phyloP scores from a whole-genome alignment of 1,140 invertebrate genomes.

The Penaeus indicus region DNA sequence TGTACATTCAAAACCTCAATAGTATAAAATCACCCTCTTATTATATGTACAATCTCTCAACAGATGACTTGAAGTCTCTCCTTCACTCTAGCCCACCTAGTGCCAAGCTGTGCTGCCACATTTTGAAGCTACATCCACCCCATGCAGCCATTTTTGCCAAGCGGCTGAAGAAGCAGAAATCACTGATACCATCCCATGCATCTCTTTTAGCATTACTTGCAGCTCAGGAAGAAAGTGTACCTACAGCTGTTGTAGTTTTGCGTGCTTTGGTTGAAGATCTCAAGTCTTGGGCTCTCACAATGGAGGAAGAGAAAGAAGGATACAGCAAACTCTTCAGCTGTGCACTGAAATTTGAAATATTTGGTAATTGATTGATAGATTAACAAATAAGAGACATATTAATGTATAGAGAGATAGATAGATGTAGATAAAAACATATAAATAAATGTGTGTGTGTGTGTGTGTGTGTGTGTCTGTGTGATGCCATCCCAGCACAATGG shows the following conservation, averaged over 20 bases:
- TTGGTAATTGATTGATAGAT: slow-evolving; percentile 12
- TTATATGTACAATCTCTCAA: too few relatives aligned
- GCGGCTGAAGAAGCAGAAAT: slow-evolving; percentile 27
- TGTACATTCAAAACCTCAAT: too few relatives aligned
- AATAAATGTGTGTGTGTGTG: too few relatives aligned
- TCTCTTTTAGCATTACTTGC: slow-evolving; percentile 22
- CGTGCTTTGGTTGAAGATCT: slow-evolving; percentile 4
- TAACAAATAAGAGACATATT: too few relatives aligned
- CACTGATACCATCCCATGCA: slow-evolving; percentile 20
- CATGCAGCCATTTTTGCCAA: slow-evolving; percentile 4
- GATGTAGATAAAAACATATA: too few relatives aligned
- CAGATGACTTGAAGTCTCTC: slow-evolving; percentile 42
- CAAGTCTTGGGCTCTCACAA: slow-evolving; percentile 22
- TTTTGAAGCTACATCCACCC: slow-evolving; percentile 31
- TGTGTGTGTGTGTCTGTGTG: too few relatives aligned
- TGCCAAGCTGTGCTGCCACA: slow-evolving; percentile 36
- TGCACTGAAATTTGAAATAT: slow-evolving; percentile 9
- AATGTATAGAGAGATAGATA: too few relatives aligned
- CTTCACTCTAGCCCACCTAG: slow-evolving; percentile 7
- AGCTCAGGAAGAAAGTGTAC: slow-evolving; percentile 19
- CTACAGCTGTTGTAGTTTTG: neutral
- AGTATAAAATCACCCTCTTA: too few relatives aligned
- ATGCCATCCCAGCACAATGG: too few relatives aligned
- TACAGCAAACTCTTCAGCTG: slow-evolving; percentile 6
- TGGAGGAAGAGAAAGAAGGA: slow-evolving; percentile 36